phyloP scores from a whole-genome alignment of 2,888 invertebrate genomes.

The Rhimphoctona megacephalus region DNA sequence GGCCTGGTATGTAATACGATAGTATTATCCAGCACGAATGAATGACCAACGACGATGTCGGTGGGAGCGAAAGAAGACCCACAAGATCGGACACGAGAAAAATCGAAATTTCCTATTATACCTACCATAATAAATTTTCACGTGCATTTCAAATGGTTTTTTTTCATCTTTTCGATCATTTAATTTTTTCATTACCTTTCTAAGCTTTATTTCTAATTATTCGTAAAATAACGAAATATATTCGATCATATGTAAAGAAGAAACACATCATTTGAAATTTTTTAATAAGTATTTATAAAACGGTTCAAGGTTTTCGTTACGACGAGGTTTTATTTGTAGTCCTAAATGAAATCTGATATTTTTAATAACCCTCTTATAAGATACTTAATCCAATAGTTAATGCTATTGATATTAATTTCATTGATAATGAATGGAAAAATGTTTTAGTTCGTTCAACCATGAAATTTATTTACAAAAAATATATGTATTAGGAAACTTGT shows the following conservation, averaged over 20 bases:
- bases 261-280: not conserved
- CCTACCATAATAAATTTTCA: not conserved
- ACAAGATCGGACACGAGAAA: slow-evolving; percentile 70
- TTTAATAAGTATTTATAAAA: not conserved
- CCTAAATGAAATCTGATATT: not conserved
- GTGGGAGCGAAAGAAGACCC: slow-evolving; percentile 78
- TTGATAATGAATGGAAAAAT: not conserved
- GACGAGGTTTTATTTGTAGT: not conserved
- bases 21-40: slow-evolving; percentile 74
- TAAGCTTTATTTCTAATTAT: not conserved
- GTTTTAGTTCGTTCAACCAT: slow-evolving; percentile 52
- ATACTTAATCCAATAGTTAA: not conserved
- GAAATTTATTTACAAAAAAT: slow-evolving; percentile 73
- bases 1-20: slow-evolving; percentile 75
- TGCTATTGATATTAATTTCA: not conserved
- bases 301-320: not conserved
- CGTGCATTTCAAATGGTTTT: not conserved
- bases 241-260: not conserved
- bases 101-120: slow-evolving; percentile 44
- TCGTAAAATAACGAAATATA: too few species aligned
- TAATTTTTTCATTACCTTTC: not conserved
- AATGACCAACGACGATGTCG: slow-evolving; percentile 60
- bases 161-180: not conserved
- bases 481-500: slow-evolving; percentile 56
- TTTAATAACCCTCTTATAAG: not conserved